phyloP scores from a whole-genome alignment of 1,140 invertebrate genomes.

The Alviniconcha marisindica region DNA sequence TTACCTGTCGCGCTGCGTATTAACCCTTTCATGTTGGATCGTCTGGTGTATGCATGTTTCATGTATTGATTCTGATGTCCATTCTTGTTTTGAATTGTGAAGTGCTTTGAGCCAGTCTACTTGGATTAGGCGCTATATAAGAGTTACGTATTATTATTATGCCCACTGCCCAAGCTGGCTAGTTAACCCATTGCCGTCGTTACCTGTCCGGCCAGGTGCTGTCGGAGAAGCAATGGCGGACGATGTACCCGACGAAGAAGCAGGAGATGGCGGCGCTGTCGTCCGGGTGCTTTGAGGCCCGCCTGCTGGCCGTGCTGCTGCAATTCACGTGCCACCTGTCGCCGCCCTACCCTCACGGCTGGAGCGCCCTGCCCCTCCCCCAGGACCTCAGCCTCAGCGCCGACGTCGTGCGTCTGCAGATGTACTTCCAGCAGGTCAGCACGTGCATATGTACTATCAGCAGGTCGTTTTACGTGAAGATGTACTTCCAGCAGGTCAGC shows the following conservation, averaged over 20 bases:
- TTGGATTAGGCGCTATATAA: too few relatives aligned
- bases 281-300: conserved; percentile 62
- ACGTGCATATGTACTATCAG: conserved; percentile 57
- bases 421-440: conserved; percentile 53
- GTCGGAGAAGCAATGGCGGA: conserved; percentile 63
- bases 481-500: conserved; percentile 52
- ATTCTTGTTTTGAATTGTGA: too few relatives aligned
- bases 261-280: conserved; percentile 47
- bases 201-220: conserved; percentile 42
- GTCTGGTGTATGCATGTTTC: too few relatives aligned
- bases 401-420: conserved; percentile 65
- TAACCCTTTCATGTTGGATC: too few relatives aligned
- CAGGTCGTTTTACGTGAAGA: conserved; percentile 45
- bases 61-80: too few relatives aligned
- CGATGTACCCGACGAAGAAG: conserved; percentile 60
- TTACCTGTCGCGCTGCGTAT: too few relatives aligned
- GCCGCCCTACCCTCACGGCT: conserved; percentile 70
- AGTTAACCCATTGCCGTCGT: too few relatives aligned
- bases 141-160: too few relatives aligned
- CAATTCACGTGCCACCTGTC: conserved; percentile 69
- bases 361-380: conserved; percentile 57
- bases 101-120: too few relatives aligned
- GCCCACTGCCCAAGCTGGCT: too few relatives aligned
- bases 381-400: conserved; percentile 64
- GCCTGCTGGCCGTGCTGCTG: conserved; percentile 59